A percentile compares a stretch with the other conserved stretches of the same genome.
phyloP scores from a whole-genome alignment of 1,140 invertebrate species.

The Amyelois transitella region DNA sequence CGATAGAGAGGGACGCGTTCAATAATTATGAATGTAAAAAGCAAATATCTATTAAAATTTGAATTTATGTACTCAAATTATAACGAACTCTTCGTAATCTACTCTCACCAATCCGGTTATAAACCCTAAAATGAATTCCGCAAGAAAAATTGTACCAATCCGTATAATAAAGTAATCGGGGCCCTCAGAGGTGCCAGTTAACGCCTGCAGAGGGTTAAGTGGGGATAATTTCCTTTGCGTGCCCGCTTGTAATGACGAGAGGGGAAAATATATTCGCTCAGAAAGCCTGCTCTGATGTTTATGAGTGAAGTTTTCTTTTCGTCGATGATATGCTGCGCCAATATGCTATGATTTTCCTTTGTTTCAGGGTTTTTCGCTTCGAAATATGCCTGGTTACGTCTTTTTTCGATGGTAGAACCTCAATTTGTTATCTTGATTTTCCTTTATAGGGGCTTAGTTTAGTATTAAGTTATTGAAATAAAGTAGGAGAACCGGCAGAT shows the following conservation, averaged over 20 bases:
- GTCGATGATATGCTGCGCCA: neutral
- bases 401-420: too few relatives aligned
- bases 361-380: neutral
- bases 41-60: too few relatives aligned
- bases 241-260: conserved; percentile 62
- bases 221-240: conserved; percentile 72
- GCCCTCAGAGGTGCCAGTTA: conserved; percentile 67
- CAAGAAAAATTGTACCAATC: conserved; percentile 60
- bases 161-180: conserved; percentile 70
- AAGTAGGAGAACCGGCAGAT: too few relatives aligned
- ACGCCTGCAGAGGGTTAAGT: conserved; percentile 71
- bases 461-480: too few relatives aligned
- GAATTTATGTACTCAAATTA: neutral
- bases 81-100: neutral
- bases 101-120: neutral
- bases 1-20: too few relatives aligned
- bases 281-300: neutral
- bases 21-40: too few relatives aligned
- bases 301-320: neutral
- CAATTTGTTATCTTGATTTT: too few relatives aligned
- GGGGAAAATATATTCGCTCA: conserved; percentile 5
- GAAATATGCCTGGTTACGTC: too few relatives aligned
- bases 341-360: neutral
- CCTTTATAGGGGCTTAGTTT: too few relatives aligned
- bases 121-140: conserved; percentile 18